Conservation (phyloP, 2,113 vertebrate genomes). For the Orcinus orca region DNA sequence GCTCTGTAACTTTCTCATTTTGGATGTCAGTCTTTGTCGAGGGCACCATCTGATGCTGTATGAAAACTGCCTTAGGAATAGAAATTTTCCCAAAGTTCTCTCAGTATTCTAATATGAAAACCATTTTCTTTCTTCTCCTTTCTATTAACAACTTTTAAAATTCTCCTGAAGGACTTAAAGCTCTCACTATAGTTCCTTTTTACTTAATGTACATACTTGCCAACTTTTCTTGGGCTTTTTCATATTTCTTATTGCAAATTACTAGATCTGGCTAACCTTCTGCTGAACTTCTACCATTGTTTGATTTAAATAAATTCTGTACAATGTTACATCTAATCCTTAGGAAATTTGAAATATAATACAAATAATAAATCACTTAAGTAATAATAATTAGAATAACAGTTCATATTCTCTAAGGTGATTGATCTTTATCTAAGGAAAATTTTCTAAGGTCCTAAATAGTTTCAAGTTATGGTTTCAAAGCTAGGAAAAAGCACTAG, state of each 20-base stretch:
- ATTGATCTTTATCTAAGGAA: not conserved
- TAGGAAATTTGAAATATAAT: not conserved
- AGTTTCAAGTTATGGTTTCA: not conserved
- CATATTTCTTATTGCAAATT: not conserved
- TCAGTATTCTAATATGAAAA: constrained; percentile 31
- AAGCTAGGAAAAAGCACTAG: not conserved
- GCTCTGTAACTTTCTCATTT: constrained; percentile 69
- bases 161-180: not conserved
- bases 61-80: constrained; percentile 68
- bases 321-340: not conserved
- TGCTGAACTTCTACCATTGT: not conserved
- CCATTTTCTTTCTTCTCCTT: not conserved
- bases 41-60: constrained; percentile 56
- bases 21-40: constrained; percentile 71
- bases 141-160: not conserved
- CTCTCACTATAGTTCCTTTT: not conserved
- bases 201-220: not conserved
- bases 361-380: not conserved
- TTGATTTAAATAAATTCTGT: constrained; percentile 25
- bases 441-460: not conserved
- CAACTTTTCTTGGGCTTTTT: not conserved
- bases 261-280: not conserved
- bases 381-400: not conserved
- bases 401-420: not conserved
- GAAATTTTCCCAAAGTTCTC: constrained; percentile 52